Conservation (phyloP, 2,888 invertebrate genomes). For the Phaedon cochleariae region DNA sequence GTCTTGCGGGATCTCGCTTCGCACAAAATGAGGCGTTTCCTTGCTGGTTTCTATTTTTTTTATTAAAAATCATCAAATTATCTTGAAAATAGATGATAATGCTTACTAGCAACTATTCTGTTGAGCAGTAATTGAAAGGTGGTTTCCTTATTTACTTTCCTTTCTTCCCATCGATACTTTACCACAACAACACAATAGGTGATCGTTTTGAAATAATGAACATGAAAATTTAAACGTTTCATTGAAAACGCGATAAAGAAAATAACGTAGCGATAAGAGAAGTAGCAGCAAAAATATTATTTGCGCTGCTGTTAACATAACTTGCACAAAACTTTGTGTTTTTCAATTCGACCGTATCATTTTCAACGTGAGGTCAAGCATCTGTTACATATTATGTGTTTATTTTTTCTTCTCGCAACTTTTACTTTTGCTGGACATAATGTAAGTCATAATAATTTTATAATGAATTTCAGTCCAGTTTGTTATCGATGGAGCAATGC, state of each 20-base stretch:
- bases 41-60: too few species aligned
- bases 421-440: conserved; percentile 12
- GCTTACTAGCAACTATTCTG: too few species aligned
- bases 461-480: neutral
- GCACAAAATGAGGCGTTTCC: too few species aligned
- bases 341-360: conserved; percentile 7
- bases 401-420: conserved; percentile 6
- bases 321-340: conserved; percentile 4
- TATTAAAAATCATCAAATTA: too few species aligned
- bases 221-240: neutral
- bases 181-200: too few species aligned
- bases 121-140: too few species aligned
- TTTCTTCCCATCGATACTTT: too few species aligned
- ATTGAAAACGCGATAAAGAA: conserved; percentile 13
- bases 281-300: neutral
- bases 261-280: conserved; percentile 7
- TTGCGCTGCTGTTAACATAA: conserved; percentile 2
- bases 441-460: conserved; percentile 6
- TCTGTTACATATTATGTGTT: conserved; percentile 17
- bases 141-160: too few species aligned
- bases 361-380: conserved; percentile 11
- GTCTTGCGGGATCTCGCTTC: too few species aligned
- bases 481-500: neutral
- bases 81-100: too few species aligned
- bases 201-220: neutral